Percentiles rank a stretch among this genome's conserved stretches.
These are phyloP conservation scores for Penaeus monodon DNA, from an alignment of 2,888 invertebrate genomes.

Conservation along the genomic window DNA sequence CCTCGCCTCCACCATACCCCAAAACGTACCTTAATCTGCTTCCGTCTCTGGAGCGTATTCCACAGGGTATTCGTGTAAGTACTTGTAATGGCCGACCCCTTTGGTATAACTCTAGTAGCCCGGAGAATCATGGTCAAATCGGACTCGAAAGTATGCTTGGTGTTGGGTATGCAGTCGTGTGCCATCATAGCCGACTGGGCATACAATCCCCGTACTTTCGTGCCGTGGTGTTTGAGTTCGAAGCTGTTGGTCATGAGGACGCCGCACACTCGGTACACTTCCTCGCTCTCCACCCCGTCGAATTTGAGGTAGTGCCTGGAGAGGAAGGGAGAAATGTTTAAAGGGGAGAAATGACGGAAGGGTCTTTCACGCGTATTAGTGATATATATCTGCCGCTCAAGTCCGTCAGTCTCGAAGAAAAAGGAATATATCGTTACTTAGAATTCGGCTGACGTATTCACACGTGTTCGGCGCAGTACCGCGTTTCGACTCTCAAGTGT, in stretches of 20 bases:
- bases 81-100: slow-evolving; percentile 72
- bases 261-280: slow-evolving; percentile 59
- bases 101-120: slow-evolving; percentile 75
- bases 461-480: too few species aligned
- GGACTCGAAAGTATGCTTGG: slow-evolving; percentile 76
- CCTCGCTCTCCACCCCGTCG: slow-evolving; percentile 38
- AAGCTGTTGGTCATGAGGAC: slow-evolving; percentile 60
- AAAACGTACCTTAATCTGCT: slow-evolving; percentile 75
- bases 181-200: slow-evolving; percentile 79
- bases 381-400: too few species aligned
- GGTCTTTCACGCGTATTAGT: too few species aligned
- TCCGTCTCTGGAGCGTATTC: slow-evolving; percentile 78
- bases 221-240: slow-evolving; percentile 66
- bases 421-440: too few species aligned
- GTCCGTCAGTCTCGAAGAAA: too few species aligned
- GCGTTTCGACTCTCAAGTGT: too few species aligned
- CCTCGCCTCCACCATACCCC: too few species aligned
- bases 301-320: slow-evolving; percentile 46
- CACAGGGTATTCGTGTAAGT: slow-evolving; percentile 79
- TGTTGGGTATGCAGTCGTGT: slow-evolving; percentile 80
- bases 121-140: slow-evolving; percentile 76
- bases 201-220: slow-evolving; percentile 77
- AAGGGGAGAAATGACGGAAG: too few species aligned
- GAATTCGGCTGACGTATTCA: too few species aligned
- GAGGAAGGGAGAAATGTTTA: too few species aligned